Base-by-base conservation (phyloP, 2,888 invertebrate species). In the Cheilosia pagana region DNA sequence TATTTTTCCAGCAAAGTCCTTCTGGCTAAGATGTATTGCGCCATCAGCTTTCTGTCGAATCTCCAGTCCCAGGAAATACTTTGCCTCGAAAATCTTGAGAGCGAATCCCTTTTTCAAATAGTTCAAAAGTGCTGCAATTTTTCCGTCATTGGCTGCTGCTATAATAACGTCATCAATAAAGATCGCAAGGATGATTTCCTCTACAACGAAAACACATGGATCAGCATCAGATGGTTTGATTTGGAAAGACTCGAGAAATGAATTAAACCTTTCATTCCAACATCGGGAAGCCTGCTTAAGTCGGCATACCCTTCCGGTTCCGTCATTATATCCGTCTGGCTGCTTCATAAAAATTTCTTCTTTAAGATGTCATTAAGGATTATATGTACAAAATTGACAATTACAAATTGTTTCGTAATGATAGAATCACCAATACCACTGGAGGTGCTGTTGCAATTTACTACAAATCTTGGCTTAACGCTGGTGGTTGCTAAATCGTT, bases 101-200 rank as follows among this genome's bases (percentile, higher is more conserved):
- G 7, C 1, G 16, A 53, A 12, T 19, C 28, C 72, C 48, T 71
- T 41, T n/a, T 39, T 48, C 1, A 87, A 28, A 1, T 63, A 23
- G 12, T 52, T 55, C 0, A 87, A 8, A 21, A 87, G 72, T 14
- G 23, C 8, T 4, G 59, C 35, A 7, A 86, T 63, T 8, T 60
- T 67, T 14, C 71, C 35, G 10, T 55, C 25, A 48, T 53, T 43
- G 5, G 43, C 76, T 23, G 87, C 65, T n/a, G 83, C 86, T 14
- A 88, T 76, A 8, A 87, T 52, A 16, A 87, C 87, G 67, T 88
- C 87, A 60, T 88, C 89, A 25, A 89, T 87, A 67, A 87, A 88
- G 12, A 88, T 86, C 0, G 87, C 87, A 7, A 88, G 19, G 3
- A 88, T 72, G 12, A 87, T 45, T 12, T 60, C 53, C 23, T 60